Percentiles rank a stretch among this genome's conserved stretches.
These are phyloP conservation scores for Heteractis magnifica DNA, from an alignment of 92 coral and sea anemone genomes.

Conservation along the genomic window DNA sequence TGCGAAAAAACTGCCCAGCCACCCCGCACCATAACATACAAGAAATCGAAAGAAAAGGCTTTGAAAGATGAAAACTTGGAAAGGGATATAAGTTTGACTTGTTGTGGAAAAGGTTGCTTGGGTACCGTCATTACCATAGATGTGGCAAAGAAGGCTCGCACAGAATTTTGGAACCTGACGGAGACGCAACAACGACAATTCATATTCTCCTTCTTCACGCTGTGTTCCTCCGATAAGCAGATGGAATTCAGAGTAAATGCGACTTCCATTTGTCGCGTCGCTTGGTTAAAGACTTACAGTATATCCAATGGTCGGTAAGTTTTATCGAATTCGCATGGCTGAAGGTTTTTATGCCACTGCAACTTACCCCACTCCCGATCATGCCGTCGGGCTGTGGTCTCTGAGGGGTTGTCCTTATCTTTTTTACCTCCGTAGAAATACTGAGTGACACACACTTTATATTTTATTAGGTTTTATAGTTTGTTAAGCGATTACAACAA, in stretches of 20 bases:
- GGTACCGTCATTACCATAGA: neutral
- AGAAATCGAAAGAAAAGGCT: neutral
- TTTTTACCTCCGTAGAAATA: neutral
- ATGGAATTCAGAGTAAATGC: neutral
- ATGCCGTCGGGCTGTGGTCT: neutral
- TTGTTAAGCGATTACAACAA: neutral
- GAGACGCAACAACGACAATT: neutral
- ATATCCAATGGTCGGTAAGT: neutral
- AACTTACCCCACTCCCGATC: neutral
- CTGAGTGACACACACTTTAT: neutral
- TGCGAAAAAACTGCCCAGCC: neutral
- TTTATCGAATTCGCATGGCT: neutral
- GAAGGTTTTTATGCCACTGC: neutral
- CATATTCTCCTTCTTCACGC: neutral
- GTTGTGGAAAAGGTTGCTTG: neutral
- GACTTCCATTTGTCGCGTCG: slow-evolving; percentile 1
- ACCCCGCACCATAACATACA: neutral
- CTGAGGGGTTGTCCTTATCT: neutral
- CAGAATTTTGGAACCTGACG: neutral
- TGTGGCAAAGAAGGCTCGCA: slow-evolving; percentile 3
- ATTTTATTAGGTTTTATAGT: neutral
- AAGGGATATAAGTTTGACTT: neutral
- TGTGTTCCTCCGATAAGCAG: neutral
- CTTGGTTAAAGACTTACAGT: neutral
- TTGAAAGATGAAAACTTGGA: neutral